A percentile compares a stretch with the other conserved stretches of the same genome.
These are phyloP conservation scores for Maniola hyperantus DNA, from an alignment of 2,888 invertebrate species.

Conservation along the genomic window DNA sequence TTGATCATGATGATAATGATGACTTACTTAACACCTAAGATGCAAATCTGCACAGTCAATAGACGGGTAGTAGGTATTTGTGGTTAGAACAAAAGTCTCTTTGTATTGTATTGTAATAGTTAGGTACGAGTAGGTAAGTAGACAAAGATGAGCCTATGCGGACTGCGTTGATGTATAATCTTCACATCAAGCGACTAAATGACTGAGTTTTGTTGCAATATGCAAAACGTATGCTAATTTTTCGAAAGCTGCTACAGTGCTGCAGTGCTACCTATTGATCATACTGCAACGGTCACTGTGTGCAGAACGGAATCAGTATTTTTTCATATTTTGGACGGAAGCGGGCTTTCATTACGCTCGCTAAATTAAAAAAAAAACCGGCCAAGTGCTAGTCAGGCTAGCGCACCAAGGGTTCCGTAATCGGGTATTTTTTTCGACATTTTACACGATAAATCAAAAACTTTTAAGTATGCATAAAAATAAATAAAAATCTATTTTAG, in stretches of 20 bases:
- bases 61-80: neutral
- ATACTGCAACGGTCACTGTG: neutral
- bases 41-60: neutral
- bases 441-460: too few relatives aligned
- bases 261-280: constrained; percentile 13
- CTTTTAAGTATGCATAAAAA: too few relatives aligned
- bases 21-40: neutral
- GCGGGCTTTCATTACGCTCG: neutral
- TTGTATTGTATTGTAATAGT: neutral
- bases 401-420: too few relatives aligned
- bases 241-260: constrained; percentile 12
- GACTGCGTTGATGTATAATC: constrained; percentile 7
- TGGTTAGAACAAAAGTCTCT: constrained; percentile 2
- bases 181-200: constrained; percentile 9
- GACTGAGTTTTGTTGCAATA: constrained; percentile 16
- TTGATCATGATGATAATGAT: too few relatives aligned
- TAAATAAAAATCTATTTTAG: too few relatives aligned
- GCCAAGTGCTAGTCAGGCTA: too few relatives aligned
- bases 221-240: constrained; percentile 22
- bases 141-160: constrained; percentile 16
- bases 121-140: neutral
- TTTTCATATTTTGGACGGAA: constrained; percentile 3
- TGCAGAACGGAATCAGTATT: neutral
- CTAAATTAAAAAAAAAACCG: too few relatives aligned
- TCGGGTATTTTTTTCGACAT: too few relatives aligned